Percentiles rank a stretch among this genome's conserved stretches.
Conservation (phyloP, 2,888 invertebrate species). For the Fragum fragum region DNA sequence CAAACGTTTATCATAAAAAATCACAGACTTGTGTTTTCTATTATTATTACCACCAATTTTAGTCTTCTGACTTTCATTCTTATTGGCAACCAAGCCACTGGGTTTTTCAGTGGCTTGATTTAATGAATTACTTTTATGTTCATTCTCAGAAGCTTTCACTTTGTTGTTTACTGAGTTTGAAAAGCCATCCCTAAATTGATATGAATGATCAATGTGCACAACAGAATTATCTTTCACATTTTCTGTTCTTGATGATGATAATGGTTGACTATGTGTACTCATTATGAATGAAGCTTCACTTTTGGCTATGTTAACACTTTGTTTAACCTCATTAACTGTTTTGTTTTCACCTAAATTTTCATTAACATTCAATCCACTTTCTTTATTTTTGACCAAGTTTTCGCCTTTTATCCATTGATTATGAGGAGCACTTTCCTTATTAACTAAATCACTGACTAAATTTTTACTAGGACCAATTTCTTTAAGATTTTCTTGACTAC, state of each 20-base stretch:
- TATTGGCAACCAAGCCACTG: constrained; percentile 41
- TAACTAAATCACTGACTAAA: not conserved
- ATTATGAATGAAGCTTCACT: not conserved
- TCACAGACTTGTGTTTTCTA: constrained; percentile 75
- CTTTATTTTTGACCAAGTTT: not conserved
- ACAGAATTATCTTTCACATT: not conserved
- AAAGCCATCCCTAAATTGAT: constrained; percentile 13
- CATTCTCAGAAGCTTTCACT: constrained; percentile 5
- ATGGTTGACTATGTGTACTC: constrained; percentile 24
- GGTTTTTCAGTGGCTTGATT: constrained; percentile 34
- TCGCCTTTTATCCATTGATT: not conserved
- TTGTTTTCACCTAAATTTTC: not conserved
- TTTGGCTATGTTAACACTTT: constrained; percentile 6
- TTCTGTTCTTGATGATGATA: constrained; percentile 6
- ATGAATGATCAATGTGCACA: constrained; percentile 24
- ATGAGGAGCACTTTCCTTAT: not conserved
- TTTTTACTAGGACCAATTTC: not conserved
- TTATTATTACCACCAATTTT: constrained; percentile 41
- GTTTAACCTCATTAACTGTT: not conserved
- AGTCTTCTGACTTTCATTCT: constrained; percentile 47
- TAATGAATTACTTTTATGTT: constrained; percentile 30
- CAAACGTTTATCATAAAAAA: constrained; percentile 81
- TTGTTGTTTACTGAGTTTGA: not conserved
- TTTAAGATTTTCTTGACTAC: constrained; percentile 56
- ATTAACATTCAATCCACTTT: not conserved